Evolutionary conservation across 2,888 invertebrate genomes (phyloP).

Genomic region (Neria commutata): DNA sequence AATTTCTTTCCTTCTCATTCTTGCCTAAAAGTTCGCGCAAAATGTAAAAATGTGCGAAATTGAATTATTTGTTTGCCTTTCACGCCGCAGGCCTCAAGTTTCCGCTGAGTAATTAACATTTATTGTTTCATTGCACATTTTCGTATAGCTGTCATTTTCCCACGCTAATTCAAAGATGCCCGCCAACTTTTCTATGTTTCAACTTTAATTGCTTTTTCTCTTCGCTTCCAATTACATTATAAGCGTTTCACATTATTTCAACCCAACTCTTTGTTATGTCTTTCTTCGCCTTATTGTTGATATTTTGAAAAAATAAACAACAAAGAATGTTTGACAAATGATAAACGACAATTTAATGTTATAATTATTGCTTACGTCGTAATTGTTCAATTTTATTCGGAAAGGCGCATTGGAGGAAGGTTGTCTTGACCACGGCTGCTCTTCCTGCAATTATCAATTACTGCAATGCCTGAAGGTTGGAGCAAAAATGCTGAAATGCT

Average conservation of each 20-base stretch:
- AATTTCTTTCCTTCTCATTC: no score
- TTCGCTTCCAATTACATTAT: background rate
- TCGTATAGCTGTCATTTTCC: no score
- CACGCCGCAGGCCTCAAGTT: no score
- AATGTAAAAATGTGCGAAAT: no score
- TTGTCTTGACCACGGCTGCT: background rate
- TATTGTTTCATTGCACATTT: no score
- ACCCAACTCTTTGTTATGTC: background rate
- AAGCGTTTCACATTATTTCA: background rate
- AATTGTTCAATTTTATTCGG: slow-evolving; percentile 2
- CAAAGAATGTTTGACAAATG: slow-evolving; percentile 34
- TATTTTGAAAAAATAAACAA: slow-evolving; percentile 9
- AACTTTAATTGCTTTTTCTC: background rate
- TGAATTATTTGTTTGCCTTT: no score
- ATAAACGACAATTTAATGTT: slow-evolving; percentile 39
- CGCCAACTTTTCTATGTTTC: background rate
- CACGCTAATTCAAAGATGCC: background rate
- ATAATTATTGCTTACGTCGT: slow-evolving; percentile 14
- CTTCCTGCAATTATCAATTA: slow-evolving; percentile 26
- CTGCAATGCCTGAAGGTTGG: slow-evolving; percentile 30
- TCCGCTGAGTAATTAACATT: no score
- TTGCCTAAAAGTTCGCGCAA: no score
- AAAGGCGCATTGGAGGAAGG: background rate
- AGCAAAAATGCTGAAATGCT: no score
- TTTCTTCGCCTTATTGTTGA: slow-evolving; percentile 1